A percentile compares a stretch with the other conserved stretches of the same genome.
phyloP scores from a whole-genome alignment of 2,797 vertebrate genomes.

The Pseudopleuronectes americanus region DNA sequence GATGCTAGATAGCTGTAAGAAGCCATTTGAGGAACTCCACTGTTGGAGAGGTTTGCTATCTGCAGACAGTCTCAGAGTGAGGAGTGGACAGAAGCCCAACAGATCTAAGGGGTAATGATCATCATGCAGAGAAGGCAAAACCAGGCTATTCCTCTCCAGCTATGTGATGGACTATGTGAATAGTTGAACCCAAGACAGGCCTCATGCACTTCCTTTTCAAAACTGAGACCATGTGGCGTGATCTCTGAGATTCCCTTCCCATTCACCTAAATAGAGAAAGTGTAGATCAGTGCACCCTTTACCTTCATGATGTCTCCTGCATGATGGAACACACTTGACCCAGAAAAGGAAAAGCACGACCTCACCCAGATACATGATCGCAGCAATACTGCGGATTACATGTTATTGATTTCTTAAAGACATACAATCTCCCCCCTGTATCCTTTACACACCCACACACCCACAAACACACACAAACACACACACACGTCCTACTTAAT shows the following conservation, averaged over 20 bases:
- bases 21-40: neutral
- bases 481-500: constrained; percentile 52
- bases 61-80: constrained; percentile 26
- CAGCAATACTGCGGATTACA: constrained; percentile 18
- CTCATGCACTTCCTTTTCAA: neutral
- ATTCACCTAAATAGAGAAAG: too few species aligned
- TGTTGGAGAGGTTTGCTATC: constrained; percentile 22
- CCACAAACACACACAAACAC: constrained; percentile 22
- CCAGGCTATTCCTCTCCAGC: neutral
- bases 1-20: constrained; percentile 44
- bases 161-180: neutral
- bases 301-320: neutral
- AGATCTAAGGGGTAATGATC: neutral
- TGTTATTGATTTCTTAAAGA: constrained; percentile 35
- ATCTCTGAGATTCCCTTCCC: too few species aligned
- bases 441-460: constrained; percentile 5
- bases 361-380: constrained; percentile 25
- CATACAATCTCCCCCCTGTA: constrained; percentile 19
- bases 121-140: too few species aligned
- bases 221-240: too few species aligned
- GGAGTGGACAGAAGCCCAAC: constrained; percentile 8
- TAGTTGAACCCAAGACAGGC: neutral
- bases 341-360: constrained; percentile 21
- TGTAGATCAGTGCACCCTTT: neutral
- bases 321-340: constrained; percentile 4